phyloP scores from a whole-genome alignment of 2,113 vertebrate species.

The Etia nguti region DNA sequence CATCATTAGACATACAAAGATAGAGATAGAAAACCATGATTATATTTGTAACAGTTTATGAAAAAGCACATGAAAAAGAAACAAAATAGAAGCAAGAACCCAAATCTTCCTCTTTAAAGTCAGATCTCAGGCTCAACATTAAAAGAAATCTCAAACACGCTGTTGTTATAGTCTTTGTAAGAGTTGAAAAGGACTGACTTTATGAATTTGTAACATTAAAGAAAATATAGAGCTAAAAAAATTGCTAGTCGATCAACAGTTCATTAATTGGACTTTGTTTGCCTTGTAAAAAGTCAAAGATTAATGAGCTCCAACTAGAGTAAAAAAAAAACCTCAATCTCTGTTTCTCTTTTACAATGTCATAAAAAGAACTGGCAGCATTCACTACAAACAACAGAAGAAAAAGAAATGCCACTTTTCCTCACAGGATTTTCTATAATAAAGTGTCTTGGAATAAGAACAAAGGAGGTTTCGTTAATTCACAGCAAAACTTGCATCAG shows the following conservation, averaged over 20 bases:
- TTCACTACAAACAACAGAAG: neutral
- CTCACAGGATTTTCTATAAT: neutral
- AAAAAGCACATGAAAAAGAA: neutral
- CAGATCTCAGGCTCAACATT: neutral
- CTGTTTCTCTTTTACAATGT: neutral
- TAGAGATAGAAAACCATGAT: neutral
- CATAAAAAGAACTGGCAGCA: neutral
- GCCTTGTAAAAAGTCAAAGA: neutral
- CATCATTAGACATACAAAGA: neutral
- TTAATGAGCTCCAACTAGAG: neutral
- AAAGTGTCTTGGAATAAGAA: neutral
- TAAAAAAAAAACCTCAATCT: neutral
- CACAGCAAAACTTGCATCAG: neutral
- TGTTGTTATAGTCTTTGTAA: neutral
- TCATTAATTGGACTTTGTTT: neutral
- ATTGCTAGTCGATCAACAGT: neutral
- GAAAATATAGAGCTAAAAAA: neutral
- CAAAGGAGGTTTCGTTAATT: neutral
- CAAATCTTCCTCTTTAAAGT: neutral
- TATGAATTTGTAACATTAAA: neutral
- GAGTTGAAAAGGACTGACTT: neutral
- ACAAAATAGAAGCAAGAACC: neutral
- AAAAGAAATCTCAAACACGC: neutral
- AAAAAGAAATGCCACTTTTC: neutral
- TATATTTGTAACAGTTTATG: neutral